Conservation (phyloP, 2,888 invertebrate genomes). For the Drosophila basisetae region DNA sequence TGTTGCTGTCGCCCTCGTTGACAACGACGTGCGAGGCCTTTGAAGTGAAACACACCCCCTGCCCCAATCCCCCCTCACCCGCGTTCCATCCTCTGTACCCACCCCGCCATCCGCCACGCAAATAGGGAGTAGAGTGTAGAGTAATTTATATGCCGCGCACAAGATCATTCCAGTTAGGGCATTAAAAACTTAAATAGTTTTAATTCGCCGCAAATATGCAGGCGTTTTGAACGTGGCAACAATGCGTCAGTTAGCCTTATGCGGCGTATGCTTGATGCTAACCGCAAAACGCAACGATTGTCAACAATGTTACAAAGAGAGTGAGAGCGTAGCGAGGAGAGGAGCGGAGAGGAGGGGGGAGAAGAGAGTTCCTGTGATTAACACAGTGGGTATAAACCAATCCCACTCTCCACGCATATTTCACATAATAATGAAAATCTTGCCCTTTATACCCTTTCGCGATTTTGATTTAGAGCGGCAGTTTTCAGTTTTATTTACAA, state of each 20-base stretch:
- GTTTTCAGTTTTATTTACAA: neutral
- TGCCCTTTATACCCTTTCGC: conserved; percentile 14
- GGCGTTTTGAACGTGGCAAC: conserved; percentile 29
- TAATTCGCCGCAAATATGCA: conserved; percentile 74
- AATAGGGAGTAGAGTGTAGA: conserved; percentile 14
- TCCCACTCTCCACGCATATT: conserved; percentile 6
- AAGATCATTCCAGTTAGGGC: conserved; percentile 76
- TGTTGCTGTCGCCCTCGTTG: conserved; percentile 47
- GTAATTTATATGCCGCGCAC: conserved; percentile 79
- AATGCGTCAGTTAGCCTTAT: conserved; percentile 29
- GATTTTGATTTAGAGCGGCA: neutral
- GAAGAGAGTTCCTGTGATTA: neutral
- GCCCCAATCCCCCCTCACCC: rapidly evolving
- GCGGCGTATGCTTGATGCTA: conserved; percentile 55
- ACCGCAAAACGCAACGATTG: conserved; percentile 12
- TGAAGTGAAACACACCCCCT: conserved; percentile 50
- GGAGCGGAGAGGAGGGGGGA: neutral
- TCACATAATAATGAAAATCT: conserved; percentile 56
- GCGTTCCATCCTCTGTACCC: too few species aligned
- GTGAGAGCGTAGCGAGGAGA: neutral
- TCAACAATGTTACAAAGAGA: neutral
- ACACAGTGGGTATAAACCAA: neutral
- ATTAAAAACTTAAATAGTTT: conserved; percentile 82
- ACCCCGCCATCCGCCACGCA: neutral
- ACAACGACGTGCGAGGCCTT: conserved; percentile 69